phyloP scores from a whole-genome alignment of 2,797 vertebrate species.

The Perodicticus potto region DNA sequence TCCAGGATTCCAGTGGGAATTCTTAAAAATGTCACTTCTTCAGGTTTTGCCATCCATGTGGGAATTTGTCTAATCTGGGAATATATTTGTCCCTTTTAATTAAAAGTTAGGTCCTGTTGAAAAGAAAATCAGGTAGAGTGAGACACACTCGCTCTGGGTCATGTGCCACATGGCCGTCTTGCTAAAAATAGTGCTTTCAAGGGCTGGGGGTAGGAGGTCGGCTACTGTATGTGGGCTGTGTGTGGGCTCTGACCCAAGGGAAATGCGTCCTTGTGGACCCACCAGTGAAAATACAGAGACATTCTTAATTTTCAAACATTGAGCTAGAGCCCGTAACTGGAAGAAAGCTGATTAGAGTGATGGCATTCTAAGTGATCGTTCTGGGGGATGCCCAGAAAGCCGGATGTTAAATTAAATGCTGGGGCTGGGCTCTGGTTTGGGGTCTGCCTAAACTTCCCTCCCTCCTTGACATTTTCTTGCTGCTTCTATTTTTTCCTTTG shows the following conservation, averaged over 20 bases:
- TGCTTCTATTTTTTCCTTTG: neutral
- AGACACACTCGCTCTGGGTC: neutral
- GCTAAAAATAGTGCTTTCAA: neutral
- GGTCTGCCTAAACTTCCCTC: neutral
- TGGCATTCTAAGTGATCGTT: neutral
- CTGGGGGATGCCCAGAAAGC: neutral
- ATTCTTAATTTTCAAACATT: neutral
- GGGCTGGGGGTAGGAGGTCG: neutral
- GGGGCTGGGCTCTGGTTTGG: neutral
- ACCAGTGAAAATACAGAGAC: neutral
- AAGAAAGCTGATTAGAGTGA: neutral
- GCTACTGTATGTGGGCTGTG: neutral
- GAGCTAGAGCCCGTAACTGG: neutral
- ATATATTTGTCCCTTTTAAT: slow-evolving; percentile 34
- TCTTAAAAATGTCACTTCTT: slow-evolving; percentile 47
- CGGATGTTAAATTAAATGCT: neutral
- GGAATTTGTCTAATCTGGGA: slow-evolving; percentile 12
- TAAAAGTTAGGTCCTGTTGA: neutral
- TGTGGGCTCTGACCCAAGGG: neutral
- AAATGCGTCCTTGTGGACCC: too few species aligned
- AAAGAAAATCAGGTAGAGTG: slow-evolving; percentile 7
- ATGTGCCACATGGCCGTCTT: neutral
- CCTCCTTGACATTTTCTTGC: neutral
- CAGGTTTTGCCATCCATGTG: neutral
- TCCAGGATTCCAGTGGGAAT: neutral